Percentiles rank a stretch among this genome's conserved stretches.
Evolutionary conservation across 2,888 invertebrate species (phyloP).

Genomic region (Polia nebulosa): DNA sequence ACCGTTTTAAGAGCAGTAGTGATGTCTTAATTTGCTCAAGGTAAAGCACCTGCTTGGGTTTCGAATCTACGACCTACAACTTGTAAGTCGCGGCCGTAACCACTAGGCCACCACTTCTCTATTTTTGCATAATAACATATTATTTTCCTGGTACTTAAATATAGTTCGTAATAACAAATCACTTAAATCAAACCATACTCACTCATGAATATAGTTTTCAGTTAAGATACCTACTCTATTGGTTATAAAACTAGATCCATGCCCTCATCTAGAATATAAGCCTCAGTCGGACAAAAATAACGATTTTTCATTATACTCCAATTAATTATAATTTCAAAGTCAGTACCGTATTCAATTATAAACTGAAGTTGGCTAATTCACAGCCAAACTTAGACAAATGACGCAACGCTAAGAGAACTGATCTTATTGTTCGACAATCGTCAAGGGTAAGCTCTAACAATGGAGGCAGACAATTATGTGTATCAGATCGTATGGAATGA

Average conservation of each 20-base stretch:
- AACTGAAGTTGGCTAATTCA: conserved; percentile 27
- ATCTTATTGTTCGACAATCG: conserved; percentile 47
- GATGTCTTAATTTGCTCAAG: too few species aligned
- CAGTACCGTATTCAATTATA: conserved; percentile 32
- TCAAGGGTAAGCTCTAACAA: conserved; percentile 45
- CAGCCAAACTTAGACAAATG: conserved; percentile 30
- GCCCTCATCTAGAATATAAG: background rate
- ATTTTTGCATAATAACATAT: too few species aligned
- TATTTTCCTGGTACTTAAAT: too few species aligned
- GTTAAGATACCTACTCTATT: background rate
- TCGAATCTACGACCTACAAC: too few species aligned
- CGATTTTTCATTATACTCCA: conserved; percentile 4
- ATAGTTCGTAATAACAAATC: too few species aligned
- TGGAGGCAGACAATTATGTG: conserved; percentile 31
- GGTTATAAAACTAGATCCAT: background rate
- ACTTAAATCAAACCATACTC: background rate
- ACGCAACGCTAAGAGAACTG: conserved; percentile 33
- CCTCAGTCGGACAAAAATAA: background rate
- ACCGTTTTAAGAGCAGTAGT: too few species aligned
- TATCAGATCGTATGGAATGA: conserved; percentile 27
- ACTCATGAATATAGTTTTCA: background rate
- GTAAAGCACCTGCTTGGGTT: too few species aligned
- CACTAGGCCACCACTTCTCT: too few species aligned
- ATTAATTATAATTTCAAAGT: conserved; percentile 38
- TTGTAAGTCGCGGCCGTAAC: too few species aligned